phyloP scores from a whole-genome alignment of 2,888 invertebrate genomes.

The Athrips mouffetella region DNA sequence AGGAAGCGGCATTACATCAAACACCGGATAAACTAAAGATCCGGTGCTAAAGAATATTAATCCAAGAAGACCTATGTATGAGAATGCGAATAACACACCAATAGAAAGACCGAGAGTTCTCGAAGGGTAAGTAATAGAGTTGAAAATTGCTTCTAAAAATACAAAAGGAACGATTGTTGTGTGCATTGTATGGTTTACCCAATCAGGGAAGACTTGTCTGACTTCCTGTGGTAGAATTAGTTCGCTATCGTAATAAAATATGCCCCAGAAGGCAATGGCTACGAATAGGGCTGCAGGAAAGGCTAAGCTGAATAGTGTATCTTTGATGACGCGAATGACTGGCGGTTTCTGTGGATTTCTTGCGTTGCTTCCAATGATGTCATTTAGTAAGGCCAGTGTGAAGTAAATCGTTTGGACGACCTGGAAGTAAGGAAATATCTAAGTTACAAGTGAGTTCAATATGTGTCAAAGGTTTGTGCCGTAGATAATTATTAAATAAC shows the following conservation, averaged over 20 bases:
- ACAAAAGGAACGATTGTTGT: conserved; percentile 88
- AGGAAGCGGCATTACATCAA: conserved; percentile 84
- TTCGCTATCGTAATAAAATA: conserved; percentile 90
- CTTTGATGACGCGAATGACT: conserved; percentile 81
- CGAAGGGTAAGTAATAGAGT: conserved; percentile 85
- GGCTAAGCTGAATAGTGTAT: conserved; percentile 81
- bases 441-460: background rate
- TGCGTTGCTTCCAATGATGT: conserved; percentile 84
- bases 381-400: conserved; percentile 84
- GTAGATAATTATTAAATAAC: too few relatives aligned
- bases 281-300: conserved; percentile 90
- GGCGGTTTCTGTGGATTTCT: conserved; percentile 77
- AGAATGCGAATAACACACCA: conserved; percentile 76
- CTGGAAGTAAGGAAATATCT: conserved; percentile 64
- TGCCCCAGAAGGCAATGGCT: conserved; percentile 88
- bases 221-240: conserved; percentile 89
- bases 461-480: too few relatives aligned
- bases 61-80: conserved; percentile 85
- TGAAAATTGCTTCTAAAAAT: conserved; percentile 83
- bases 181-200: conserved; percentile 94
- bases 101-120: conserved; percentile 80
- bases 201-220: conserved; percentile 87
- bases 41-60: conserved; percentile 82
- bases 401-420: conserved; percentile 87
- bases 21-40: conserved; percentile 93